A percentile compares a stretch with the other conserved stretches of the same genome.
Conservation (phyloP, 2,113 vertebrate genomes). For the Procavia capensis region DNA sequence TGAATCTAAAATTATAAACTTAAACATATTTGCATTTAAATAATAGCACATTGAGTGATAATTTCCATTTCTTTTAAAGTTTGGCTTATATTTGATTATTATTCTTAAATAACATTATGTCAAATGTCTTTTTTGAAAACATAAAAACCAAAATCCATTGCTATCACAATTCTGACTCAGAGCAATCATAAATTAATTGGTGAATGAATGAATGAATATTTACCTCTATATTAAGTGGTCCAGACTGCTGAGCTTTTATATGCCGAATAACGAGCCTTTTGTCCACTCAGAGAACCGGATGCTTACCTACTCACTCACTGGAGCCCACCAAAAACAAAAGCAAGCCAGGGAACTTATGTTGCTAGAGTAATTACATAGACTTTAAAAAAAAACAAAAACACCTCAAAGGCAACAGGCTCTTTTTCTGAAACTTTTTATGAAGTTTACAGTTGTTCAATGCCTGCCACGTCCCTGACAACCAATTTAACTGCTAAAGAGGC, state of each 20-base stretch:
- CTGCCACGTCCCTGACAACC: not conserved
- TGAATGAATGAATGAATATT: not conserved
- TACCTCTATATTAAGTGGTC: not conserved
- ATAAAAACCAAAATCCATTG: too few species aligned
- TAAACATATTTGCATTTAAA: slow-evolving; percentile 19
- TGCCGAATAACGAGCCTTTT: not conserved
- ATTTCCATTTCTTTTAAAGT: not conserved
- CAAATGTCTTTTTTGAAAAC: slow-evolving; percentile 14
- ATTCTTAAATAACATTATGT: not conserved
- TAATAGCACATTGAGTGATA: not conserved
- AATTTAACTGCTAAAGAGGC: not conserved
- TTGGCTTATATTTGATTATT: not conserved
- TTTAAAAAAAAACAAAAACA: not conserved
- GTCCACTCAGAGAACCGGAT: not conserved
- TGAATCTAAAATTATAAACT: slow-evolving; percentile 14
- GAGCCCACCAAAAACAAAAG: not conserved
- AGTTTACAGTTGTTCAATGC: not conserved
- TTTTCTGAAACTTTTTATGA: not conserved
- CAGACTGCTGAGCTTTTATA: not conserved
- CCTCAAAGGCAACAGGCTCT: not conserved
- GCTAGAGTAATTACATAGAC: not conserved
- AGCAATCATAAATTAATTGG: not conserved
- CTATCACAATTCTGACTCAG: too few species aligned
- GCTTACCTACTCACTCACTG: not conserved
- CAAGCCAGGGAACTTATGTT: not conserved